Evolutionary conservation across 1,140 invertebrate species (phyloP), one percentile per base, ranked within the genome.

Genomic region (Aplysia californica): DNA sequence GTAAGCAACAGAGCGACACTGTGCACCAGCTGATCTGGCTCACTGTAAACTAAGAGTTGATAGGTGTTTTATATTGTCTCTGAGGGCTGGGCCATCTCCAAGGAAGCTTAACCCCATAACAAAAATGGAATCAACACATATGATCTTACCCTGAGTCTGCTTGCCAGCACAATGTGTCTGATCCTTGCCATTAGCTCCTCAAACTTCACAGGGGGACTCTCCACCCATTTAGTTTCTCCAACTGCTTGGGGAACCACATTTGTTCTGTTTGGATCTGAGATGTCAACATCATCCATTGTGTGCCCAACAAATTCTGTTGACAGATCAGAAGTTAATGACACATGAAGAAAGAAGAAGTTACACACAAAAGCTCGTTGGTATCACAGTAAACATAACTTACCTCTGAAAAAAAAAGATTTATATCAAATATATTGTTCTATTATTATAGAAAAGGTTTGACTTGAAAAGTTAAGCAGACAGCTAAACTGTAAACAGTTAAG

Each of bases 301-400:
- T 86, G 87, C 21, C 85, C 86, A 75, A 88, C 85, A 86, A 88
- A 89, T 74, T 89, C 88, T 90, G 73, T n/a, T n/a, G n/a, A n/a
- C n/a, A n/a, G n/a, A n/a, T n/a, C n/a, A n/a, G n/a, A n/a, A n/a
- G n/a, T n/a, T n/a, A n/a, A n/a, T n/a, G n/a, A n/a, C n/a, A n/a
- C n/a, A n/a, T n/a, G n/a, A n/a, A n/a, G n/a, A n/a, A n/a, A n/a
- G n/a, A n/a, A n/a, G n/a, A n/a, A n/a, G n/a, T n/a, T n/a, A n/a
- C n/a, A n/a, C n/a, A n/a, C n/a, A n/a, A n/a, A n/a, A n/a, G n/a
- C n/a, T 23, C 21, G 33, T n/a, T 56, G 23, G 56, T 23, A n/a
- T n/a, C n/a, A n/a, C n/a, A n/a, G n/a, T n/a, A n/a, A n/a, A n/a
- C n/a, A n/a, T n/a, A n/a, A n/a, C n/a, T n/a, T n/a, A n/a, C n/a